These are phyloP conservation scores for Caenorhabditis macrosperma DNA, from an alignment of 2,888 invertebrate genomes.

Conservation along the genomic window DNA sequence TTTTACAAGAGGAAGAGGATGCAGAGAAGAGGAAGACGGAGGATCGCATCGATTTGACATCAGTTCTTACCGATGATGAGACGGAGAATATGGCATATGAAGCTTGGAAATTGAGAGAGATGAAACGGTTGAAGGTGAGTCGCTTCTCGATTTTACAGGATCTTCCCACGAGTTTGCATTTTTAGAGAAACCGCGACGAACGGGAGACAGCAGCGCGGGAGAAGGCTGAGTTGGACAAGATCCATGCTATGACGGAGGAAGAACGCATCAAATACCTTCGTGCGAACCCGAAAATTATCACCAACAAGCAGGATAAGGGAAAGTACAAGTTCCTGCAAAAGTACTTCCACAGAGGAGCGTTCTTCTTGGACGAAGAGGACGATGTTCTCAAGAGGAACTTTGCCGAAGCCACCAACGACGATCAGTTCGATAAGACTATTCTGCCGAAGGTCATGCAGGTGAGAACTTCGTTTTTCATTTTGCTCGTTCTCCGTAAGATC, in stretches of 20 bases:
- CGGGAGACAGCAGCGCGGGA: slow-evolving; percentile 71
- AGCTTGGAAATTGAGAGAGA: slow-evolving; percentile 96
- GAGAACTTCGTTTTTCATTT: neutral
- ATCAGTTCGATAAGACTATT: slow-evolving; percentile 99
- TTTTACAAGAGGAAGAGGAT: slow-evolving; percentile 86
- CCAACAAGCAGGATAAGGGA: slow-evolving; percentile 95
- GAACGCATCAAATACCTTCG: slow-evolving; percentile 92
- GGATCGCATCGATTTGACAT: slow-evolving; percentile 75
- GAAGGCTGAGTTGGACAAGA: slow-evolving; percentile 85
- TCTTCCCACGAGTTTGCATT: neutral
- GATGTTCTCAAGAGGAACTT: slow-evolving; percentile 86
- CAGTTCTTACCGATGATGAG: slow-evolving; percentile 80
- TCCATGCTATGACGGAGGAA: slow-evolving; percentile 95
- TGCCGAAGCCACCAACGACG: slow-evolving; percentile 95
- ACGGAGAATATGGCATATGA: slow-evolving; percentile 82
- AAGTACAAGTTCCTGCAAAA: slow-evolving; percentile 99
- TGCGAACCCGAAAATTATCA: slow-evolving; percentile 91
- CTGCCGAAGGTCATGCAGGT: slow-evolving; percentile 99
- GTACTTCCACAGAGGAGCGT: slow-evolving; percentile 99
- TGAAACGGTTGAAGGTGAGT: slow-evolving; percentile 95
- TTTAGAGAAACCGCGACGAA: slow-evolving; percentile 63
- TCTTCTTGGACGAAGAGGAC: slow-evolving; percentile 87
- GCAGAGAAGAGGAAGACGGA: slow-evolving; percentile 83
- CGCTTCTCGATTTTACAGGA: neutral
- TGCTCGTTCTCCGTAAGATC: neutral